Base-by-base conservation (phyloP, 1,140 invertebrate genomes). In the Charaxes varanes region DNA sequence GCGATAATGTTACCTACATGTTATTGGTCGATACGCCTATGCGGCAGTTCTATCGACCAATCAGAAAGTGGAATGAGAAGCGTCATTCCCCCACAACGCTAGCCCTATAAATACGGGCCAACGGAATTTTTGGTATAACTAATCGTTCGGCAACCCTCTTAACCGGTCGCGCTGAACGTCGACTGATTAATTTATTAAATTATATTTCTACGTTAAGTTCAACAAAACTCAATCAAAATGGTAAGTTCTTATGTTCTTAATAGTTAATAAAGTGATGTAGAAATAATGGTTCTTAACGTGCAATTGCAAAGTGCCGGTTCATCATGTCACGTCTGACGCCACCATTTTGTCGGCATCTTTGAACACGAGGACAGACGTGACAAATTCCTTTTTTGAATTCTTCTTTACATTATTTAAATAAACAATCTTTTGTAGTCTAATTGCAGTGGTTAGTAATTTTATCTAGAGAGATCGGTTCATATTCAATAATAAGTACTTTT, bases 91-190 rank as follows among this genome's bases (percentile, higher is more conserved):
- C 58, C 58, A 41, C 49, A 28, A 37, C 44, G 36, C 52, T 48
- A 41, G 14, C 17, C 4, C 26, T 80, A 82, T 82, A 82, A 50
- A 82, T 67, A 55, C 40, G 17, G 37, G 24, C 35, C 24, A 78
- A 80, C 74, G 74, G 73, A 61, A 36, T 59, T 69, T 74, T 62
- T 43, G 23, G 4, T 50, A 37, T 61, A 68, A 77, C 57, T 69
- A 70, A 65, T 60, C 69, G 74, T 80, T 82, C 59, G 72, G 78
- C 78, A 80, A 80, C 52, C 78, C 78, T 69, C 78, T 72, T 82
- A 66, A 72, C 76, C 73, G 78, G 78, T 80, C 53, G 51, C 63
- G 76, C 71, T 72, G 73, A 80, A 82, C 76, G 69, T 66, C 67
- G 73, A 80, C 78, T 80, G 78, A 63, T 49, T 62, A 58, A 70